phyloP scores from a whole-genome alignment of 2,113 vertebrate genomes.

The Tetrao urogallus region DNA sequence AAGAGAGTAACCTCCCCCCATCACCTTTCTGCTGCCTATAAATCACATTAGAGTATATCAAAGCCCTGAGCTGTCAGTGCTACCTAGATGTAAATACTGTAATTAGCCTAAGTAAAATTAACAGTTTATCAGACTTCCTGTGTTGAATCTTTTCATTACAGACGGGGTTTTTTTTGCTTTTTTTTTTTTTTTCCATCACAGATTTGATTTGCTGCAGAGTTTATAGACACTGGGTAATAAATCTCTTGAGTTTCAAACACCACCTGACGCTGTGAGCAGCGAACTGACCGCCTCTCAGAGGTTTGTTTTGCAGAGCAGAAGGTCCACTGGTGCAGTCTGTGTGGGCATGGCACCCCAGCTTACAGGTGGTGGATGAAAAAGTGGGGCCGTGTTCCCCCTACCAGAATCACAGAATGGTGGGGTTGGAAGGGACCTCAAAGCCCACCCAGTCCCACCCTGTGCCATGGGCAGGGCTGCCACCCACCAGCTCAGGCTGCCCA shows the following conservation, averaged over 20 bases:
- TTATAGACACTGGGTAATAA: background rate
- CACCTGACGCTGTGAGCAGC: slow-evolving; percentile 1
- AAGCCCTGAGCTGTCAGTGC: background rate
- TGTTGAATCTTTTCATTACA: slow-evolving; percentile 35
- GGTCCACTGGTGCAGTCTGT: background rate
- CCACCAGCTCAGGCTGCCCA: background rate
- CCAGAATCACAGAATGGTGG: background rate
- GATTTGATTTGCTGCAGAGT: slow-evolving; percentile 38
- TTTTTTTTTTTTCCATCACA: slow-evolving; percentile 7
- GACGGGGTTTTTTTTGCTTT: background rate
- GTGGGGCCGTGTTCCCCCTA: background rate
- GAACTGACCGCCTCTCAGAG: background rate
- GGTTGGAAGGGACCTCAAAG: background rate
- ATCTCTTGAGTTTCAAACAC: slow-evolving; percentile 46
- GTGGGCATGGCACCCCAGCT: accelerated
- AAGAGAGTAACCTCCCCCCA: background rate
- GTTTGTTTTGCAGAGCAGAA: slow-evolving; percentile 2
- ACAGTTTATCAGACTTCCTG: slow-evolving; percentile 53
- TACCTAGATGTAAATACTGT: slow-evolving; percentile 39
- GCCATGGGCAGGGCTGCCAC: background rate
- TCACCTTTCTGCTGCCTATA: background rate
- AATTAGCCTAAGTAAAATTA: slow-evolving; percentile 60
- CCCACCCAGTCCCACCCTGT: background rate
- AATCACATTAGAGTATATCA: slow-evolving; percentile 46
- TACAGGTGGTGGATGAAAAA: background rate